Percentiles rank a stretch among this genome's conserved stretches.
phyloP scores from a whole-genome alignment of 2,113 vertebrate genomes.

The Dissostichus mawsoni region DNA sequence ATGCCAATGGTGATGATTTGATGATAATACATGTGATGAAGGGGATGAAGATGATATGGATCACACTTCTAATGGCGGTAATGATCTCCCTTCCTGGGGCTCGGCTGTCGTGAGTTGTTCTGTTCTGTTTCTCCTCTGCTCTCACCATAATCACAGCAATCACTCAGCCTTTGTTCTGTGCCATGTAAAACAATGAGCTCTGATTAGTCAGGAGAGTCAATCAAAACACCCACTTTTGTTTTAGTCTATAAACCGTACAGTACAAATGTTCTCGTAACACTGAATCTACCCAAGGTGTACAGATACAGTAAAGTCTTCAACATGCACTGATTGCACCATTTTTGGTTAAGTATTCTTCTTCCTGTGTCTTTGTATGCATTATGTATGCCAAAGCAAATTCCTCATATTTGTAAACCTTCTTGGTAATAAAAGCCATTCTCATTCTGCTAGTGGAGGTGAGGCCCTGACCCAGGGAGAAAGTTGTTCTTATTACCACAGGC shows the following conservation, averaged over 20 bases:
- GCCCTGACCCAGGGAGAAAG: too few relatives aligned
- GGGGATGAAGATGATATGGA: constrained; percentile 26
- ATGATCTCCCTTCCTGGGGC: constrained; percentile 26
- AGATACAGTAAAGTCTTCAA: not conserved
- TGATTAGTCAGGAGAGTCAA: constrained; percentile 67
- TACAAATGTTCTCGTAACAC: not conserved
- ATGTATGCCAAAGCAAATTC: too few relatives aligned
- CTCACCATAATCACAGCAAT: constrained; percentile 72
- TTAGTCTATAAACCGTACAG: constrained; percentile 2
- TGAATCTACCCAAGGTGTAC: too few relatives aligned
- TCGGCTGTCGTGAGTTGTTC: constrained; percentile 25
- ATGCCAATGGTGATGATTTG: not conserved
- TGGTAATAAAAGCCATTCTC: too few relatives aligned
- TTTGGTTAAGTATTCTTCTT: too few relatives aligned
- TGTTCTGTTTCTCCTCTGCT: constrained; percentile 52
- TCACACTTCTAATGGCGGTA: constrained; percentile 15
- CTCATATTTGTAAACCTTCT: too few relatives aligned
- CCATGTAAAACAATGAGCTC: constrained; percentile 72
- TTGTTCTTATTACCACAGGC: too few relatives aligned
- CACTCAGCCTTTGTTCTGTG: constrained; percentile 60
- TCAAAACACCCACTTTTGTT: constrained; percentile 14
- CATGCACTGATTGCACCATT: too few relatives aligned
- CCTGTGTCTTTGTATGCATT: too few relatives aligned
- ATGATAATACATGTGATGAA: constrained; percentile 3
- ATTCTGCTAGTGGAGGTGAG: too few relatives aligned